phyloP scores from a whole-genome alignment of 2,797 vertebrate species.

The Arrhamphus sclerolepis region DNA sequence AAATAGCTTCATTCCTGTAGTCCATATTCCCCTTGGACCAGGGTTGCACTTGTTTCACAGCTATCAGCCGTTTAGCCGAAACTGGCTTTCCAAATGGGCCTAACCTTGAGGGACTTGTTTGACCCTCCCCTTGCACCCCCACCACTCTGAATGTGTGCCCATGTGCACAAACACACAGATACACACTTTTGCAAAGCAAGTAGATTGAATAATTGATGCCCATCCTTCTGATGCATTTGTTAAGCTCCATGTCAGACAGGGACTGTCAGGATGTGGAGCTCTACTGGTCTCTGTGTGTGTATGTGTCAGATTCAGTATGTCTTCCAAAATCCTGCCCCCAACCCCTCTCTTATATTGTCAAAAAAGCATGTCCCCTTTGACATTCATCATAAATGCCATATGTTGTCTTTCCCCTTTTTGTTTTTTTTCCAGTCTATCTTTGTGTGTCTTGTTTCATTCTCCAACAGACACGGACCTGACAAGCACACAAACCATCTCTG shows the following conservation, averaged over 20 bases:
- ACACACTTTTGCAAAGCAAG: conserved; percentile 61
- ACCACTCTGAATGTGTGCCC: conserved; percentile 5
- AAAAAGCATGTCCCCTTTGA: conserved; percentile 69
- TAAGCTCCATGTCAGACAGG: conserved; percentile 80
- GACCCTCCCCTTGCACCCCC: conserved; percentile 52
- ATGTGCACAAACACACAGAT: conserved; percentile 40
- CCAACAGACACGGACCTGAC: conserved; percentile 74
- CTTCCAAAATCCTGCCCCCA: conserved; percentile 36
- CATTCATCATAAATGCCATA: conserved; percentile 73
- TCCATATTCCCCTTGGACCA: conserved; percentile 87
- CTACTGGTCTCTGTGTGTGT: conserved; percentile 18
- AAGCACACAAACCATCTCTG: conserved; percentile 82
- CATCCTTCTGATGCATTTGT: conserved; percentile 86
- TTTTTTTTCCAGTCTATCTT: conserved; percentile 23
- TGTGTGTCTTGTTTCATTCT: conserved; percentile 53
- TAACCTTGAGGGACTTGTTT: conserved; percentile 92
- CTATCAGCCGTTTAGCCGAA: conserved; percentile 86
- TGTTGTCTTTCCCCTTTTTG: conserved; percentile 47
- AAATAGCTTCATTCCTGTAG: conserved; percentile 79
- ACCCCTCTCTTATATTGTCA: conserved; percentile 43
- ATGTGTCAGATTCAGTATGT: conserved; percentile 39
- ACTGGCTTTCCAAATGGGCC: conserved; percentile 89
- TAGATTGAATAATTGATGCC: conserved; percentile 94
- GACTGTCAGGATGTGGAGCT: conserved; percentile 60
- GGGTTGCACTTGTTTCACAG: conserved; percentile 77